Base-by-base conservation (phyloP, 2,888 invertebrate species). In the Ochropleura plecta region DNA sequence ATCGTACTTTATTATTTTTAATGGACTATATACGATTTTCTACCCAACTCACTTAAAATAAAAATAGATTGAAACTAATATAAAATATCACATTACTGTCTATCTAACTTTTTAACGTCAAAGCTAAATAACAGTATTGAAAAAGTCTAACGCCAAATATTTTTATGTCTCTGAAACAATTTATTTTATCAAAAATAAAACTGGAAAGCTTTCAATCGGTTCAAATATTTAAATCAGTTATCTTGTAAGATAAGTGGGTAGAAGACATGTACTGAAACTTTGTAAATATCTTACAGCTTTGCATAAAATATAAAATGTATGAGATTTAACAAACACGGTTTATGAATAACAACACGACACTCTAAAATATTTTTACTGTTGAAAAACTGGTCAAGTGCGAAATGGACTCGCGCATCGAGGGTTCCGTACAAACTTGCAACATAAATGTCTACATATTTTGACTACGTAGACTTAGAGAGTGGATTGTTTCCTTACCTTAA, bases 141-240 rank as follows among this genome's bases (percentile, higher is more conserved):
- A 18, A 76, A 48, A 40, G 3, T 2, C 2, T 6, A 12, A 16
- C 5, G 10, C 44, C 20, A 4, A 12, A 51, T 18, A 16, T 46
- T 46, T 48, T n/a, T 12, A 6, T 0, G 14, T 1, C 8, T 40
- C 40, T 1, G 9, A n/a, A 60, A 62, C 30, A 20, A 46, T 14
- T 55, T 4, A 42, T n/a, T 1, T 48, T 4, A 42, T n/a, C 4
- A 2, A 18, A 20, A 40, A 18, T 3, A 18, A 73, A 64, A 20
- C 1, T 48, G 42, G 5, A 77, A 65, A 48, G 66, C 42, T 77
- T 42, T 42, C 18, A 53, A 74, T 30, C 49, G n/a, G 4, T 42
- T 77, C 5, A 30, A 48, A 42, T 48, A 55, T 55, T 74, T 18
- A 77, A 64, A 74, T 63, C 7, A 10, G 30, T 20, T 63, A 76